phyloP scores from a whole-genome alignment of 1,140 invertebrate genomes.

The Zeugodacus cucurbitae region DNA sequence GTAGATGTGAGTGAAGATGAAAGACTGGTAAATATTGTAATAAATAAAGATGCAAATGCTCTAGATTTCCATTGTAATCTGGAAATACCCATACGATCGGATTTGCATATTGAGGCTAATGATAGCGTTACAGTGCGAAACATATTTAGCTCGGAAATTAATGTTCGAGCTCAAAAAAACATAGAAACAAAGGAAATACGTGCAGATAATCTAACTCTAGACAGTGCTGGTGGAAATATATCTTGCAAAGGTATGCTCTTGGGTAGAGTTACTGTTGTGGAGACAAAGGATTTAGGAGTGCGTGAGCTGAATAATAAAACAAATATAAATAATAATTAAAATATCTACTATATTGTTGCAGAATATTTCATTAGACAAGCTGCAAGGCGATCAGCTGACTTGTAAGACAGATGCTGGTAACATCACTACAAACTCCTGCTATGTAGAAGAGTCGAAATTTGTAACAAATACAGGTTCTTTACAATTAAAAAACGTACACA shows the following conservation, averaged over 20 bases:
- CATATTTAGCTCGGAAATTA: conserved; percentile 52
- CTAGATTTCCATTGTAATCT: conserved; percentile 51
- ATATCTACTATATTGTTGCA: conserved; percentile 32
- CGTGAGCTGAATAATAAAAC: not conserved
- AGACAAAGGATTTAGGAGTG: conserved; percentile 54
- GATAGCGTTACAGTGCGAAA: conserved; percentile 49
- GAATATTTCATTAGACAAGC: conserved; percentile 57
- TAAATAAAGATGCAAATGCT: conserved; percentile 48
- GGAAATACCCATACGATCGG: conserved; percentile 54
- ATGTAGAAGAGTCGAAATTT: conserved; percentile 60
- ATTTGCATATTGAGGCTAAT: conserved; percentile 48
- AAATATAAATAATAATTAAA: not conserved
- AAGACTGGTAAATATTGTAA: conserved; percentile 51
- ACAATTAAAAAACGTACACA: conserved; percentile 60
- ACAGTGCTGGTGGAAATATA: conserved; percentile 54
- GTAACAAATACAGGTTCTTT: conserved; percentile 54
- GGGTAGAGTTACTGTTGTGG: conserved; percentile 52
- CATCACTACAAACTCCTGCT: conserved; percentile 58
- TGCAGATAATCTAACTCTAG: conserved; percentile 50
- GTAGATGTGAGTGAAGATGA: conserved; percentile 51
- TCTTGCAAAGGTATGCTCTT: conserved; percentile 54
- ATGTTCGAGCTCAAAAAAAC: conserved; percentile 48
- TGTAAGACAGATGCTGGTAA: conserved; percentile 54
- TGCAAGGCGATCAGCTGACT: conserved; percentile 56
- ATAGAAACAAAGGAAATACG: conserved; percentile 56